Evolutionary conservation across 2,888 invertebrate species (phyloP), one percentile per base, ranked within the genome.

Genomic region (Exephanes ischioxanthus): DNA sequence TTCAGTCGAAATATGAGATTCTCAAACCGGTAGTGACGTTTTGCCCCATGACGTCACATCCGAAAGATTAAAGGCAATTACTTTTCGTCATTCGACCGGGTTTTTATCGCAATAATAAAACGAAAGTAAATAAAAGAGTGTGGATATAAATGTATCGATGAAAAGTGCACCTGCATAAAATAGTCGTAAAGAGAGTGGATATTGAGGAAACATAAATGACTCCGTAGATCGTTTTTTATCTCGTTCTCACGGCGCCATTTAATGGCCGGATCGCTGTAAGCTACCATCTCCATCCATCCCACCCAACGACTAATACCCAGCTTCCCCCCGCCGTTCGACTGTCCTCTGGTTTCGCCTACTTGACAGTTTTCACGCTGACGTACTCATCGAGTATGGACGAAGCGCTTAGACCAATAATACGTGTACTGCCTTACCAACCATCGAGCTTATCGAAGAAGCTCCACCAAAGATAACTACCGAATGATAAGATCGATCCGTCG

Each of bases 181-280:
- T 76, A 58, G 75, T 79, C 80, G 76, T 86, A 86, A 86, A 85
- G 75, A 67, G 68, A 83, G 78, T 76, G 61, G 87, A 87, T 85
- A 86, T 85, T 67, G 73, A 77, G 70, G 33, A 79, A 81, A 82
- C 80, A 82, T 85, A 82, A 85, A 83, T 55, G 84, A 85, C 81
- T 86, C 87, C n/a, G 33, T 83, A 84, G 86, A 63, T 82, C 71
- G 78, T 70, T 85, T 87, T 73, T 86, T 83, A 87, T 87, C 85
- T 80, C 77, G 63, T 79, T 76, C 81, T 80, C 70, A 30, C 78
- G 53, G 76, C 85, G 83, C 86, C 81, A 77, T 86, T 83, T 83
- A 79, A 80, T 70, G 83, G 71, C 86, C 63, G 76, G 58, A 58
- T 53, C 37, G 70, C 61, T 22, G 22, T 37, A 61, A 79, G 61